phyloP scores from a whole-genome alignment of 2,888 invertebrate species.

The Melanargia galathea region DNA sequence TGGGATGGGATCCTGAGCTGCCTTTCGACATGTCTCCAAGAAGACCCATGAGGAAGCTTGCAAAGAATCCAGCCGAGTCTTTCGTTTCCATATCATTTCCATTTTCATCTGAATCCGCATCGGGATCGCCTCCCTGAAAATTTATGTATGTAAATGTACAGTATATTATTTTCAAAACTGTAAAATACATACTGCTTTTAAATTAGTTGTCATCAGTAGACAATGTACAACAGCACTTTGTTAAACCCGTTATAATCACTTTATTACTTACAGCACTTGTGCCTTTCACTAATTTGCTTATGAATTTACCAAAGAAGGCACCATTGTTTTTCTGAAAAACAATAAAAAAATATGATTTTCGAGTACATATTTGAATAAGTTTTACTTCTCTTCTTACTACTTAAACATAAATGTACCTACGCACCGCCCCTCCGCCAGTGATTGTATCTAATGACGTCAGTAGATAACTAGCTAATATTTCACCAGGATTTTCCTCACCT shows the following conservation, averaged over 20 bases:
- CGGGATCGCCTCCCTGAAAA: constrained; percentile 60
- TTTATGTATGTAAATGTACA: background rate
- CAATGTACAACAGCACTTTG: too few relatives aligned
- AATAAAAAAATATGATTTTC: background rate
- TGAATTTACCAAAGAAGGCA: constrained; percentile 70
- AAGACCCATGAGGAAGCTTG: constrained; percentile 62
- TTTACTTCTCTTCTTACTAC: too few relatives aligned
- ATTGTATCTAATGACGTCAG: constrained; percentile 72
- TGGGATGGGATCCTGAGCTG: constrained; percentile 52
- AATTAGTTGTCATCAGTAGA: background rate
- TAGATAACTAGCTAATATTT: constrained; percentile 68
- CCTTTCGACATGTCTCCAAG: constrained; percentile 74
- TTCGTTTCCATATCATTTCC: constrained; percentile 55
- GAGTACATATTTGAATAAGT: background rate
- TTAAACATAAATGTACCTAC: constrained; percentile 36
- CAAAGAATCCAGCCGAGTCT: constrained; percentile 68
- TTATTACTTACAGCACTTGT: constrained; percentile 66
- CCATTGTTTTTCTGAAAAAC: constrained; percentile 74
- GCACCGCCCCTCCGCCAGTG: constrained; percentile 77
- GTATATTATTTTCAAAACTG: background rate
- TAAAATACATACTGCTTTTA: background rate
- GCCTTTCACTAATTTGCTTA: constrained; percentile 70
- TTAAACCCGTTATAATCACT: background rate
- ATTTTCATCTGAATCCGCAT: constrained; percentile 55
- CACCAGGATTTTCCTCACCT: constrained; percentile 73